Evolutionary conservation across 2,888 invertebrate genomes (phyloP).

Genomic region (Clanis bilineata): DNA sequence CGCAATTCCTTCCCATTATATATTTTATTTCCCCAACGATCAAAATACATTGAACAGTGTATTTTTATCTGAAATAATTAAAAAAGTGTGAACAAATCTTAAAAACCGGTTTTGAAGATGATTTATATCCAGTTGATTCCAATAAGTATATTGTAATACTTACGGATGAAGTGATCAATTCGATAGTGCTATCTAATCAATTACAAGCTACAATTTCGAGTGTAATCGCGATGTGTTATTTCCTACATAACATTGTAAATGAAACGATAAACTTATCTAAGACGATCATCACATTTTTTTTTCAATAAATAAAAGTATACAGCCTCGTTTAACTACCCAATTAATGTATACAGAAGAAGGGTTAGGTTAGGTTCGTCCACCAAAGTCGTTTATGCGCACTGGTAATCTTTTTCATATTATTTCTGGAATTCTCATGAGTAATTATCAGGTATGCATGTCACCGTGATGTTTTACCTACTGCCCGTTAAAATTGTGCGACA

Average conservation of each 20-base stretch:
- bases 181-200: constrained; percentile 21
- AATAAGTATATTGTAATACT: constrained; percentile 29
- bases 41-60: too few species aligned
- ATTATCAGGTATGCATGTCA: too few species aligned
- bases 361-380: too few species aligned
- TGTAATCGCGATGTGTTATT: constrained; percentile 11
- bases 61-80: neutral
- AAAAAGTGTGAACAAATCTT: neutral
- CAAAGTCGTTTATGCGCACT: too few species aligned
- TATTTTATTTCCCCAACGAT: too few species aligned
- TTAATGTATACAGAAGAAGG: too few species aligned
- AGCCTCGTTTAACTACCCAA: too few species aligned
- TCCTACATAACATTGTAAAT: constrained; percentile 12
- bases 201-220: constrained; percentile 5
- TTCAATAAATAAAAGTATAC: neutral
- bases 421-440: too few species aligned
- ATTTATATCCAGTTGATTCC: constrained; percentile 12
- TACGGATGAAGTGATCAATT: constrained; percentile 28
- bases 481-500: too few species aligned
- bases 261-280: neutral
- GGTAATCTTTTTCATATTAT: too few species aligned
- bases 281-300: neutral
- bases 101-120: neutral
- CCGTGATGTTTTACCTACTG: too few species aligned
- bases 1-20: too few species aligned